Evolutionary conservation across 2,113 vertebrate species (phyloP), one percentile per base, ranked within the genome.

Genomic region (Gopherus flavomarginatus): DNA sequence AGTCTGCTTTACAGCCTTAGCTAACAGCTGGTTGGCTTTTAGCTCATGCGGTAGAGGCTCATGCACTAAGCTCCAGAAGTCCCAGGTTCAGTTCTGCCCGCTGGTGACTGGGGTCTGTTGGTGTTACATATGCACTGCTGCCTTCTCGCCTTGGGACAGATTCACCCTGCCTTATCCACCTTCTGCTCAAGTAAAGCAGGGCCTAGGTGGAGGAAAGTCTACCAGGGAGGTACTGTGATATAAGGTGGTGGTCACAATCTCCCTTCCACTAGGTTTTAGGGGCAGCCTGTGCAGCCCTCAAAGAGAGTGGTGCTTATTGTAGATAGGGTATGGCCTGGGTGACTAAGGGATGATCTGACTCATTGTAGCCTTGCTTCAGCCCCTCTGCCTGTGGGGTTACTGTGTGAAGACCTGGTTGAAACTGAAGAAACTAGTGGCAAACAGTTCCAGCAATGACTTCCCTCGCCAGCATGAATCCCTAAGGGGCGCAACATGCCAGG

Each of bases 401-500:
- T 72, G 19, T 10, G 65, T 2, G 5, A 21, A 72, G n/a, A 72
- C 65, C 65, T 72, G 16, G 62, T 69, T n/a, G 35, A 69, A 69
- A 69, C 62, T 69, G n/a, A 38, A 38, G 62, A 90, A 97, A 80
- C 38, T 44, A 54, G 88, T 1, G 1, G 87, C 88, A 83, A 95
- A 90, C 93, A 94, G 87, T 93, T 97, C 87, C 87, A 85, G 88
- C 0, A n/a, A 91, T 91, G 93, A 83, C 92, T 86, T 87, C 78
- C 87, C 96, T 92, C 90, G 89, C 81, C 85, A 78, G 90, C 78
- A 90, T 92, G 95, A 96, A 92, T 95, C 75, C 96, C 97, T 94
- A 95, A 97, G 50, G 96, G 90, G 95, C 72, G 92, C 94, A 96
- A 95, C 94, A 96, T 97, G 96, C 96, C 89, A 92, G 77, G 38